A percentile compares a stretch with the other conserved stretches of the same genome.
Conservation (phyloP, 2,113 vertebrate species). For the Irena cyanogastra region DNA sequence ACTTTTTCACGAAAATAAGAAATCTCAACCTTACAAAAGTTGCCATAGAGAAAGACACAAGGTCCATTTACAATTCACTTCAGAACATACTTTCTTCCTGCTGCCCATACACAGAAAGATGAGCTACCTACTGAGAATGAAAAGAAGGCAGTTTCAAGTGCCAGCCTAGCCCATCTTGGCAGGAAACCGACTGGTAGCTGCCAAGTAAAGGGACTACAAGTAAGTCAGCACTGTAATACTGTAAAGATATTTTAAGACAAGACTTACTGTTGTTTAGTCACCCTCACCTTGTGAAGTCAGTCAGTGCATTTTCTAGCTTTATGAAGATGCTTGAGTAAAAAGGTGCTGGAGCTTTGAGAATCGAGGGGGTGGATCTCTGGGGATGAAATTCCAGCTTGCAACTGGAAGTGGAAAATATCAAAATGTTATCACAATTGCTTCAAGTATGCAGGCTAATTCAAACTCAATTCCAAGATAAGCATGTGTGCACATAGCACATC, state of each 20-base stretch:
- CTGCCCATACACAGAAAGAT: constrained; percentile 27
- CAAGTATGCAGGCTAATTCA: constrained; percentile 16
- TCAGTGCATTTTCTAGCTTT: not conserved
- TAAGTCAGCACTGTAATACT: not conserved
- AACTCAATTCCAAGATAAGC: constrained; percentile 20
- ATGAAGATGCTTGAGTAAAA: not conserved
- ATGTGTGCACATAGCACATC: not conserved
- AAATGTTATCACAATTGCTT: constrained; percentile 33
- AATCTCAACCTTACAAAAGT: not conserved
- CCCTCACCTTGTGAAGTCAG: not conserved
- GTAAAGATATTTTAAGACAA: constrained; percentile 25
- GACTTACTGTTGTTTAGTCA: not conserved
- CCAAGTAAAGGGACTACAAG: constrained; percentile 1
- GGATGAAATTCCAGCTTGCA: constrained; percentile 33
- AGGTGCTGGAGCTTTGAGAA: not conserved
- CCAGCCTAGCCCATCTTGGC: not conserved
- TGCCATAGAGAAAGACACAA: not conserved
- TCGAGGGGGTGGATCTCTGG: not conserved
- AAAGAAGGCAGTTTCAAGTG: constrained; percentile 30
- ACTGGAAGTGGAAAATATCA: constrained; percentile 36
- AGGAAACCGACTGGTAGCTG: not conserved
- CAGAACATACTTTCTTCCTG: not conserved
- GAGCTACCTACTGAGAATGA: constrained; percentile 27
- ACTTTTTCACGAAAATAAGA: not conserved
- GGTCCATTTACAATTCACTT: not conserved